Percentiles rank a stretch among this genome's conserved stretches.
phyloP scores from a whole-genome alignment of 2,113 vertebrate genomes.

The Sterrhoptilus dennistouni region DNA sequence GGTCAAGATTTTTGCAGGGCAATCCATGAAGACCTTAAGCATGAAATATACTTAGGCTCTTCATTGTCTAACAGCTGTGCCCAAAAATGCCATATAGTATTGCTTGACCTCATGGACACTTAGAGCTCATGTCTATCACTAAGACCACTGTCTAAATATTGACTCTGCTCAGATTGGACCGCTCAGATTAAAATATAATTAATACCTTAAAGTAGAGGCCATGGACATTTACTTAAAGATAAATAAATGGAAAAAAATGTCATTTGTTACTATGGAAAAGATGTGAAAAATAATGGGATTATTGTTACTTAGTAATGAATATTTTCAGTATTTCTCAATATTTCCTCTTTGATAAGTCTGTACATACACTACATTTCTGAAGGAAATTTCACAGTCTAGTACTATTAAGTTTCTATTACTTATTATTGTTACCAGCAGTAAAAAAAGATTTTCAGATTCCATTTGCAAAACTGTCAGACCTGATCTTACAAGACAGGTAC shows the following conservation, averaged over 20 bases:
- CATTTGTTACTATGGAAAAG: neutral
- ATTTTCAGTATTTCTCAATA: neutral
- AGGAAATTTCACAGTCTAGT: neutral
- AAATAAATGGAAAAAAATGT: neutral
- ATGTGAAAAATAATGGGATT: neutral
- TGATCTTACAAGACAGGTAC: slow-evolving; percentile 31
- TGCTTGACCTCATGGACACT: neutral
- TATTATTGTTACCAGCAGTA: neutral
- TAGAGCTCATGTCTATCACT: neutral
- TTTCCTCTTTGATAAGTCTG: neutral
- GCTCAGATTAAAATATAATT: neutral
- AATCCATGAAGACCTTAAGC: neutral
- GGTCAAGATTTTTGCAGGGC: neutral
- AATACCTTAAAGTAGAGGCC: neutral
- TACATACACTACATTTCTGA: neutral
- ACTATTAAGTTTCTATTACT: neutral
- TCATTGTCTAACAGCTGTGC: neutral
- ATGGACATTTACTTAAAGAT: neutral
- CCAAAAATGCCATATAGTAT: neutral
- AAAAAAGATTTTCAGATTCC: neutral
- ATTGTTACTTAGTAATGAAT: neutral
- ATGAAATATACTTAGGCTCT: neutral
- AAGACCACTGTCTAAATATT: neutral
- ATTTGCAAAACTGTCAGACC: neutral
- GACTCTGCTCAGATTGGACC: neutral